Conservation (phyloP, 2,113 vertebrate genomes). For the Myrmecophaga tridactyla region DNA sequence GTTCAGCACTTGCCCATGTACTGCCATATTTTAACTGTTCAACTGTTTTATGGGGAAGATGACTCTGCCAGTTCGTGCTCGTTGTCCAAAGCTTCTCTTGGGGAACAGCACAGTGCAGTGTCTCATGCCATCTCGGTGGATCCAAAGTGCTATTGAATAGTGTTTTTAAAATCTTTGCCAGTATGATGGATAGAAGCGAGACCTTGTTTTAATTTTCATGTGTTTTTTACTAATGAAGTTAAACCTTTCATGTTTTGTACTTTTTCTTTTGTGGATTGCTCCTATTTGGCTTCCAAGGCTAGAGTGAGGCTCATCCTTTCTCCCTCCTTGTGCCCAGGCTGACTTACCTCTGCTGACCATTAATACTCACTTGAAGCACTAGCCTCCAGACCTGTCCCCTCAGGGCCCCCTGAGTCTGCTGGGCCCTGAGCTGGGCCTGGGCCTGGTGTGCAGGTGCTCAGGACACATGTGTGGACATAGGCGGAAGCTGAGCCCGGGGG, state of each 20-base stretch:
- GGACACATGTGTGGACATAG: too few relatives aligned
- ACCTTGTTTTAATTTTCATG: background rate
- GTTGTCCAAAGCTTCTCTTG: too few relatives aligned
- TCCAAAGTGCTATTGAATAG: too few relatives aligned
- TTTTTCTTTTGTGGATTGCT: background rate
- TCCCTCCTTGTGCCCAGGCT: background rate
- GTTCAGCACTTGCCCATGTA: too few relatives aligned
- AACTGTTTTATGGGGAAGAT: too few relatives aligned
- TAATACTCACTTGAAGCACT: too few relatives aligned
- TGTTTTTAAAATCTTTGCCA: background rate
- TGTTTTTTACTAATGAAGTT: background rate
- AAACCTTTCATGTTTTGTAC: background rate
- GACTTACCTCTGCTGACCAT: background rate
- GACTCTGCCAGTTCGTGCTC: too few relatives aligned
- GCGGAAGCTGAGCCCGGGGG: too few relatives aligned
- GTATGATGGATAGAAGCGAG: background rate
- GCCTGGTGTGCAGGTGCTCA: background rate
- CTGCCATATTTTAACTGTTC: too few relatives aligned
- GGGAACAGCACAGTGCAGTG: too few relatives aligned
- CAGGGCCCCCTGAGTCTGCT: rapidly evolving
- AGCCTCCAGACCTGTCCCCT: rapidly evolving
- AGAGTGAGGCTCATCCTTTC: background rate
- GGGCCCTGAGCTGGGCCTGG: background rate
- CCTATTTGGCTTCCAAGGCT: background rate
- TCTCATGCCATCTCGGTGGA: too few relatives aligned